Conservation (phyloP, 2,888 invertebrate species). For the Axea sp. region DNA sequence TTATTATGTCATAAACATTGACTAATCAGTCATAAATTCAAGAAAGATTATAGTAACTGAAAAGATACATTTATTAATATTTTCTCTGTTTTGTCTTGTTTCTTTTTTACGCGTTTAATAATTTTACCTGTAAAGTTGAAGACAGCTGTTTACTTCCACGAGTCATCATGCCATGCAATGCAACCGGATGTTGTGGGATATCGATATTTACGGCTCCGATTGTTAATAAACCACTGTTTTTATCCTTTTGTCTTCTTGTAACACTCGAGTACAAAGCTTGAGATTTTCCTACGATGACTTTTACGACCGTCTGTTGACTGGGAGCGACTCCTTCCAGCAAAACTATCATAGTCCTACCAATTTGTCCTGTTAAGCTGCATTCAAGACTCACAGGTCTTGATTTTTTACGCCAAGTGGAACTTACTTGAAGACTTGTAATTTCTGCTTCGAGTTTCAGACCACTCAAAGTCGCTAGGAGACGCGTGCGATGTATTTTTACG, state of each 20-base stretch:
- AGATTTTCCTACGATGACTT: conserved; percentile 94
- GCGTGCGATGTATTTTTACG: conserved; percentile 91
- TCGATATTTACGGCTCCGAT: conserved; percentile 95
- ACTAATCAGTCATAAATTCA: too few relatives aligned
- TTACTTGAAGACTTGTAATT: conserved; percentile 94
- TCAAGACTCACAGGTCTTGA: conserved; percentile 86
- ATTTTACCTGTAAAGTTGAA: conserved; percentile 90
- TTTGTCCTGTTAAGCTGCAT: conserved; percentile 92
- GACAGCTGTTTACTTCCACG: conserved; percentile 95
- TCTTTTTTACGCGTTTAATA: too few relatives aligned
- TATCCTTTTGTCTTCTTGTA: conserved; percentile 87
- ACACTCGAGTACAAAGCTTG: conserved; percentile 94
- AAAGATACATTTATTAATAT: too few relatives aligned
- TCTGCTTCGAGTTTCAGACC: conserved; percentile 97
- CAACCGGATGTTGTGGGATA: conserved; percentile 99
- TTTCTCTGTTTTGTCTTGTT: too few relatives aligned
- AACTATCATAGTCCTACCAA: conserved; percentile 95
- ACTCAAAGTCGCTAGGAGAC: conserved; percentile 92
- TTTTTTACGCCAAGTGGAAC: conserved; percentile 93
- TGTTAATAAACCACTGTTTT: conserved; percentile 89
- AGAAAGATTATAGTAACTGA: too few relatives aligned
- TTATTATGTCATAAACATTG: too few relatives aligned
- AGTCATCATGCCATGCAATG: conserved; percentile 98
- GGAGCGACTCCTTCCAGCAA: conserved; percentile 94
- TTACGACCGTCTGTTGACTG: conserved; percentile 95